Evolutionary conservation across 2,888 invertebrate genomes (phyloP).

Genomic region (Tetropium fuscum): DNA sequence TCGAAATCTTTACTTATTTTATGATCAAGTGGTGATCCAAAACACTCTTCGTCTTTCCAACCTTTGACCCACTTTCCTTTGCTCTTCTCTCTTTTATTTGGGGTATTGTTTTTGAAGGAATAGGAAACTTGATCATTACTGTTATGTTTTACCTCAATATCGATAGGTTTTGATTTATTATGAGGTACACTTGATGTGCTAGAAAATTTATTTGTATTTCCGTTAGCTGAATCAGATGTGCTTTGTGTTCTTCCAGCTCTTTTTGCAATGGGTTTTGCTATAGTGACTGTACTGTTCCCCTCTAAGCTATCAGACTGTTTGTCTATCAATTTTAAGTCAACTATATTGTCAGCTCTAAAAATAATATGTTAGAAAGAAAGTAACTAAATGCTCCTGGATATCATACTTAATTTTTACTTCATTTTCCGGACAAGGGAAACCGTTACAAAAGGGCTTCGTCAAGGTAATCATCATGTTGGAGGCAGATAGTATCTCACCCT

Average conservation of each 20-base stretch:
- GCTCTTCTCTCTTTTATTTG: conserved; percentile 68
- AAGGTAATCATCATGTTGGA: conserved; percentile 80
- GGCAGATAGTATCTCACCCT: conserved; percentile 81
- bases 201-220: conserved; percentile 59
- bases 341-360: conserved; percentile 61
- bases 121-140: conserved; percentile 57
- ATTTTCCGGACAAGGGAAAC: conserved; percentile 71
- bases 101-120: conserved; percentile 64
- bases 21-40: conserved; percentile 79
- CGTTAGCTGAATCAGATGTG: conserved; percentile 60
- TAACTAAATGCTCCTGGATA: too few relatives aligned
- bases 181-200: conserved; percentile 47
- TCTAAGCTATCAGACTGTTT: conserved; percentile 66
- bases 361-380: conserved; percentile 7
- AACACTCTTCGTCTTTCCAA: conserved; percentile 80
- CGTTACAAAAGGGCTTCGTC: conserved; percentile 86
- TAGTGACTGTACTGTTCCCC: conserved; percentile 67
- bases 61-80: conserved; percentile 67
- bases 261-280: conserved; percentile 70
- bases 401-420: conserved; percentile 72
- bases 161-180: conserved; percentile 62
- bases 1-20: conserved; percentile 83
- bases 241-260: conserved; percentile 66
- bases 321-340: conserved; percentile 81
- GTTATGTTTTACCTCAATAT: conserved; percentile 56